These are phyloP conservation scores for Spatulosminthurus flaviceps DNA, from an alignment of 2,888 invertebrate genomes.

Conservation along the genomic window DNA sequence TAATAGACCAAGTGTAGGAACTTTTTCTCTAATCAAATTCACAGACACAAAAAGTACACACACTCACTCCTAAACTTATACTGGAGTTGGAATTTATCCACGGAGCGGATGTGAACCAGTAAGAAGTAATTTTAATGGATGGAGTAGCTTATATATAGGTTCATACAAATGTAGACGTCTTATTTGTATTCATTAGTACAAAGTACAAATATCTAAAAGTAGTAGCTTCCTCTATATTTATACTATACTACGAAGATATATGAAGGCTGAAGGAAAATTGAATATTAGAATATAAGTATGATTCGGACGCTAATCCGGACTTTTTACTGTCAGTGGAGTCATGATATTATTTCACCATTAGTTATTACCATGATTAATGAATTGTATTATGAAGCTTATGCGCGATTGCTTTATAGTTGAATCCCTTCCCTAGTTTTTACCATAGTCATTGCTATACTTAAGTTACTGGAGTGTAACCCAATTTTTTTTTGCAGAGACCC, in stretches of 20 bases:
- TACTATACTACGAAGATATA: no score
- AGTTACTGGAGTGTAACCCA: neutral
- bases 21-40: constrained; percentile 38
- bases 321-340: constrained; percentile 38
- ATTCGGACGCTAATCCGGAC: constrained; percentile 4
- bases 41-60: constrained; percentile 30
- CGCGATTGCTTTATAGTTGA: no score
- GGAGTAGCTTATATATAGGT: no score
- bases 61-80: neutral
- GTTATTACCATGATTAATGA: constrained; percentile 44
- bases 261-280: constrained; percentile 26
- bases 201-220: no score
- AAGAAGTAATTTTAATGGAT: no score
- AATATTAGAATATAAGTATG: neutral
- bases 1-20: neutral
- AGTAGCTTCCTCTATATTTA: no score
- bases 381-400: constrained; percentile 30
- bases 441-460: neutral
- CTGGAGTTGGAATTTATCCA: constrained; percentile 19
- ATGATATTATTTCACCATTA: constrained; percentile 45
- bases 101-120: constrained; percentile 24
- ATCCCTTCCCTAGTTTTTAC: neutral
- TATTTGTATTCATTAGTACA: no score
- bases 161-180: no score
- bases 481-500: neutral